Evolutionary conservation across 2,797 vertebrate genomes (phyloP).

Genomic region (Phataginus tetradactyla): DNA sequence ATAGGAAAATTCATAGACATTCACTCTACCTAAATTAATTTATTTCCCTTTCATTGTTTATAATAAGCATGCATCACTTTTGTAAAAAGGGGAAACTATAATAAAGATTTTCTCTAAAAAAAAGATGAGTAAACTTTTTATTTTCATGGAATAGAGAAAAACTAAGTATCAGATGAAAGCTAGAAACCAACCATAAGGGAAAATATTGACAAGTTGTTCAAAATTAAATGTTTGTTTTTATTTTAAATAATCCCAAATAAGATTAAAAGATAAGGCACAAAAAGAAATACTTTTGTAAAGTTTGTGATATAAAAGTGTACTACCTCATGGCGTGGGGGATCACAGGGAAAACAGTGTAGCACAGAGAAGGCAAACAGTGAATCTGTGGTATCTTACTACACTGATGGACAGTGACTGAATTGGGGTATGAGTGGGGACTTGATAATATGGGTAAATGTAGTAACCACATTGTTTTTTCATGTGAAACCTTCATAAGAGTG

Average conservation of each 20-base stretch:
- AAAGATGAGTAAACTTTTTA: slow-evolving; percentile 3
- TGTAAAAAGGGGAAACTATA: slow-evolving; percentile 47
- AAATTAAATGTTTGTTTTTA: slow-evolving; percentile 17
- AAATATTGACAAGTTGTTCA: not conserved
- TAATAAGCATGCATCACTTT: slow-evolving; percentile 59
- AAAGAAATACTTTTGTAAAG: slow-evolving; percentile 44
- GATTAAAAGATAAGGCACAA: slow-evolving; percentile 20
- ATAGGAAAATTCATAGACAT: not conserved
- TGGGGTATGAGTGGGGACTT: too few species aligned
- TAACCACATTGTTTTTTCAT: too few species aligned
- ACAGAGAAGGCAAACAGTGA: too few species aligned
- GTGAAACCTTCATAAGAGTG: too few species aligned
- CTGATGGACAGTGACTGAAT: too few species aligned
- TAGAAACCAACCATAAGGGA: slow-evolving; percentile 24
- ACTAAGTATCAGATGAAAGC: not conserved
- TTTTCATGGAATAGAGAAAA: slow-evolving; percentile 31
- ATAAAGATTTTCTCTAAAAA: slow-evolving; percentile 62
- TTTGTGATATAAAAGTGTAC: not conserved
- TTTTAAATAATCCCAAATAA: slow-evolving; percentile 50
- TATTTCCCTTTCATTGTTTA: slow-evolving; percentile 53
- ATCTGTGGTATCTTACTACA: too few species aligned
- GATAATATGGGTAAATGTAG: too few species aligned
- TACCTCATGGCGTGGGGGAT: not conserved
- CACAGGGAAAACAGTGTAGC: too few species aligned
- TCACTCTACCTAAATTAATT: slow-evolving; percentile 13